These are phyloP conservation scores for Lordiphosa clarofinis DNA, from an alignment of 1,140 invertebrate genomes.

Conservation along the genomic window DNA sequence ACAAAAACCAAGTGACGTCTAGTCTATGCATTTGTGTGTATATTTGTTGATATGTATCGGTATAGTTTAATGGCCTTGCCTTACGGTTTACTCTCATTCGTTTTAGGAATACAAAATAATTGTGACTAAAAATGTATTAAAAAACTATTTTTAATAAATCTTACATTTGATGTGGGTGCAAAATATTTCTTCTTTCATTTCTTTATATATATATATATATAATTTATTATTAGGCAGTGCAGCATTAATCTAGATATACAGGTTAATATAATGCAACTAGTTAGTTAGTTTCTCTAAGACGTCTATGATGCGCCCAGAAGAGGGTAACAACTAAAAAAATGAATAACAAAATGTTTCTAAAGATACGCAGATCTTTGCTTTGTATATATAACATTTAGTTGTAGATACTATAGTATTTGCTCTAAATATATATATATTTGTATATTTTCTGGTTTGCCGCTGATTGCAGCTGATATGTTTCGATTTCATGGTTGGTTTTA, in stretches of 20 bases:
- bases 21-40: conserved; percentile 6
- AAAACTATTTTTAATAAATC: conserved; percentile 61
- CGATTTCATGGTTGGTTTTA: conserved; percentile 30
- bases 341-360: conserved; percentile 45
- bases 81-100: conserved; percentile 2
- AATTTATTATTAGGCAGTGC: conserved; percentile 32
- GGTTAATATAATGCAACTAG: conserved; percentile 22
- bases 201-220: too few relatives aligned
- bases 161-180: conserved; percentile 18
- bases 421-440: conserved; percentile 31
- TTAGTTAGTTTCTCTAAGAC: conserved; percentile 46
- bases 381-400: conserved; percentile 15
- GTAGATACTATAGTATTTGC: conserved; percentile 25
- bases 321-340: conserved; percentile 39
- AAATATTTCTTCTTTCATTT: too few relatives aligned
- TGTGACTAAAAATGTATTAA: conserved; percentile 60
- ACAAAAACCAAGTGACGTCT: too few relatives aligned
- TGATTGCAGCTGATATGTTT: conserved; percentile 72
- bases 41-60: conserved; percentile 20
- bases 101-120: conserved; percentile 55
- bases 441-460: conserved; percentile 41
- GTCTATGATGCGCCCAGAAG: conserved; percentile 27
- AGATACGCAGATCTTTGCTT: conserved; percentile 12
- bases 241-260: conserved; percentile 26
- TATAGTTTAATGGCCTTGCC: conserved; percentile 13